phyloP scores from a whole-genome alignment of 1,140 invertebrate species.

The Diabrotica virgifera region DNA sequence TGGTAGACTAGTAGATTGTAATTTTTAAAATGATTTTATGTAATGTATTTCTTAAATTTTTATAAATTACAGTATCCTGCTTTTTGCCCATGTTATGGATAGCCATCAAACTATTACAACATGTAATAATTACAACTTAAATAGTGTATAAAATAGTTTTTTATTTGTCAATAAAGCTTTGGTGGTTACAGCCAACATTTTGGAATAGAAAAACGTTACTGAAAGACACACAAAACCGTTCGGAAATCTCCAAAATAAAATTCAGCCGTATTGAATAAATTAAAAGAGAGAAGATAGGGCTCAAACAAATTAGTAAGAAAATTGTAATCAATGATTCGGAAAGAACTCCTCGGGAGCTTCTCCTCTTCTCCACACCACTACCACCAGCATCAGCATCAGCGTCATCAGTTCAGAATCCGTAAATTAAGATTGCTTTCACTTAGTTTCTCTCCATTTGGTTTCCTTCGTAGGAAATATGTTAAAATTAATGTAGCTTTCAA shows the following conservation, averaged over 20 bases:
- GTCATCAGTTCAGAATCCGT: conserved; percentile 26
- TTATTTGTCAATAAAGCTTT: too few species aligned
- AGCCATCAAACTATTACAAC: too few species aligned
- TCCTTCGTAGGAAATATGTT: conserved; percentile 38
- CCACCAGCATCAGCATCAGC: not conserved
- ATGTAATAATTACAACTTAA: too few species aligned
- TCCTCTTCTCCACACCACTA: conserved; percentile 14
- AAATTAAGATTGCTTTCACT: conserved; percentile 38
- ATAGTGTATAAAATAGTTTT: too few species aligned
- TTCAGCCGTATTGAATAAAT: conserved; percentile 26
- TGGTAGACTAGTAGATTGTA: too few species aligned
- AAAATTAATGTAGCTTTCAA: conserved; percentile 44
- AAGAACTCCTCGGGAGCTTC: conserved; percentile 23
- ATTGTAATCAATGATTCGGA: conserved; percentile 44
- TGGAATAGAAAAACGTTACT: too few species aligned
- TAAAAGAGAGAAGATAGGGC: conserved; percentile 25
- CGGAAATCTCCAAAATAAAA: conserved; percentile 10
- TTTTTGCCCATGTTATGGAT: too few species aligned
- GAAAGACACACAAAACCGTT: too few species aligned
- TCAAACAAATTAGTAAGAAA: conserved; percentile 42
- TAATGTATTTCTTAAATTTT: too few species aligned
- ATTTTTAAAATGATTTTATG: too few species aligned
- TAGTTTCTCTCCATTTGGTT: conserved; percentile 37
- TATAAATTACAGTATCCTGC: too few species aligned
- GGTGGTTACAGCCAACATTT: too few species aligned